A percentile compares a stretch with the other conserved stretches of the same genome.
Conservation (phyloP, 2,888 invertebrate genomes). For the Bombylius major region DNA sequence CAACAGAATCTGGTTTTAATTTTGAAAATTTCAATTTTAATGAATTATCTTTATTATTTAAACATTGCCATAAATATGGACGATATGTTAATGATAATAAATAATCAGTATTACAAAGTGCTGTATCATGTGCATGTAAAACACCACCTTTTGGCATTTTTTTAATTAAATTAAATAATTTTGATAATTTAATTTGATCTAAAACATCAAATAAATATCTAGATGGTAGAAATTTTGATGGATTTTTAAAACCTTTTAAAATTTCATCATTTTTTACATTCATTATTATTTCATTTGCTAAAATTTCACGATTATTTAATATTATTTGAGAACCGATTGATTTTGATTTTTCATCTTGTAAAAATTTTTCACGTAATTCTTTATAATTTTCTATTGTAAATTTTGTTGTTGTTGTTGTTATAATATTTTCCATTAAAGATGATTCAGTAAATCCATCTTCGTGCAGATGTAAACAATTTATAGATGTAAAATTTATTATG, state of each 20-base stretch:
- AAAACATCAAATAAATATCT: conserved; percentile 52
- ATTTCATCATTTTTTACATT: conserved; percentile 42
- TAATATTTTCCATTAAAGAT: no score
- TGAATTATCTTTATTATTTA: conserved; percentile 13
- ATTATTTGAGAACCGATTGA: conserved; percentile 41
- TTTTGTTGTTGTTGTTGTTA: background rate
- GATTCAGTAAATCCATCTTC: no score
- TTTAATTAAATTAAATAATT: conserved; percentile 52
- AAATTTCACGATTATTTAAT: conserved; percentile 39
- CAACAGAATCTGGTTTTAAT: conserved; percentile 10
- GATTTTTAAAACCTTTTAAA: conserved; percentile 41
- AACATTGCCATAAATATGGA: conserved; percentile 44
- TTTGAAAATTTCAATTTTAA: conserved; percentile 31
- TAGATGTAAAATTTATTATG: no score
- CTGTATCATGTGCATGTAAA: conserved; percentile 57
- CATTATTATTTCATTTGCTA: conserved; percentile 48
- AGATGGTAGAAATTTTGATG: conserved; percentile 38
- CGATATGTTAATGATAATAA: conserved; percentile 50
- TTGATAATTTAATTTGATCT: conserved; percentile 44
- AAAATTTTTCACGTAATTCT: conserved; percentile 34
- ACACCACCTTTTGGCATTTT: conserved; percentile 64
- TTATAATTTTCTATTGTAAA: conserved; percentile 18
- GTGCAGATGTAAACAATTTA: no score
- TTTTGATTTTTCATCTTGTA: conserved; percentile 38
- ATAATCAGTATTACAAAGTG: conserved; percentile 48